Evolutionary conservation across 2,888 invertebrate genomes (phyloP).

Genomic region (Cepaea hortensis): DNA sequence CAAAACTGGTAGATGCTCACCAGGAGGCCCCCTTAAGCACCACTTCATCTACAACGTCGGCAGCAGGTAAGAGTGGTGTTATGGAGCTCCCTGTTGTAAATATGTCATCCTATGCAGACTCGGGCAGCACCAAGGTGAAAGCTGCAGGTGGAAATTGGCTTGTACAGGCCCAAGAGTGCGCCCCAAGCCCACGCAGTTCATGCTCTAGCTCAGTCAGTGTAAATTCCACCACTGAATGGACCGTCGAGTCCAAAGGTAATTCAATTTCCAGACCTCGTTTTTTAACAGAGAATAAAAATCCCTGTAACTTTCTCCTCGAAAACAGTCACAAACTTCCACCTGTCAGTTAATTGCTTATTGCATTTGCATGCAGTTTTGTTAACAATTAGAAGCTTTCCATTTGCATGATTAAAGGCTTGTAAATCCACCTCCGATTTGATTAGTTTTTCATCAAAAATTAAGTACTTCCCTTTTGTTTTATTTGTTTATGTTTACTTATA

Average conservation of each 20-base stretch:
- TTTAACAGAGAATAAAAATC: neutral
- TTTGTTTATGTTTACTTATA: too few relatives aligned
- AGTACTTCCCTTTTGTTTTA: too few relatives aligned
- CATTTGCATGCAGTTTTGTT: too few relatives aligned
- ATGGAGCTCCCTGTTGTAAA: constrained; percentile 42
- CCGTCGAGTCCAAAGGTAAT: constrained; percentile 61
- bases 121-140: constrained; percentile 54
- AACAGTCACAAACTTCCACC: neutral
- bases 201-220: constrained; percentile 68
- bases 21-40: neutral
- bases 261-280: neutral
- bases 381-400: too few relatives aligned
- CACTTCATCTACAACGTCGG: neutral
- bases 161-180: constrained; percentile 66
- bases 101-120: constrained; percentile 38
- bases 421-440: too few relatives aligned
- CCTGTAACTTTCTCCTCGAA: neutral
- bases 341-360: too few relatives aligned
- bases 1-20: constrained; percentile 7
- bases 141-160: constrained; percentile 71
- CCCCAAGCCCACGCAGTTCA: constrained; percentile 71
- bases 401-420: too few relatives aligned
- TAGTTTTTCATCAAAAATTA: too few relatives aligned
- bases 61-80: constrained; percentile 45
- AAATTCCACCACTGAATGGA: constrained; percentile 75